Evolutionary conservation across 53 echinoderm and acorn worm species (phyloP), one percentile per base, ranked within the genome.

Genomic region (Arbacia lixula): DNA sequence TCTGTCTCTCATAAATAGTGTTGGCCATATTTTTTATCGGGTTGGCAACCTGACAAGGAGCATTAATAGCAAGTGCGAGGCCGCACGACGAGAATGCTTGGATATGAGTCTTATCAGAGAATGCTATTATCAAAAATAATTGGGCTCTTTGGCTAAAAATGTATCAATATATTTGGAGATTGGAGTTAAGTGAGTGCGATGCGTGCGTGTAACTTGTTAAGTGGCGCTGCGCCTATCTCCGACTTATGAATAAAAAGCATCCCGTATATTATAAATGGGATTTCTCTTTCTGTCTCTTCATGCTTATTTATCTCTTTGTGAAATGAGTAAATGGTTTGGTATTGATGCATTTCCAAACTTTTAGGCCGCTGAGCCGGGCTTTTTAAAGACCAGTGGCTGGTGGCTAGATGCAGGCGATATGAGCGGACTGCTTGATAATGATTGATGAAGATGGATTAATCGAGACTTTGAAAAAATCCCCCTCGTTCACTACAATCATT

Each of bases 121-220:
- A 53, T 31, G 74, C 74, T 74, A 74, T 74, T 74, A 74, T 74
- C 32, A 74, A 60, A 77, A 36, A 77, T 77, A 77, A 77, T 58
- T 77, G 58, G 53, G 58, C 58, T 77, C 77, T 77, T 57, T 58
- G 58, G 60, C 21, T 39, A 58, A 77, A 77, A 77, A 57, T 32
- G 56, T 77, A 77, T 77, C 77, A 77, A 77, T 77, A 77, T 77
- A 77, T 56, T 38, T 58, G 57, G 77, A 77, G 37, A 77, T 77
- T 22, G 58, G n/a, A 77, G 77, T 77, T 77, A 77, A 77, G 77
- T 77, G 77, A 77, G 3, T n/a, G 58, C 40, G 58, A 26, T 57
- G 77, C n/a, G 77, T 77, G 35, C 77, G 77, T 77, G 77, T 58
- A 77, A 77, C 77, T 56, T 58, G 77, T 77, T 77, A 77, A 77